Evolutionary conservation across 1,140 invertebrate genomes (phyloP), one percentile per base, ranked within the genome.

Genomic region (Mamestra configurata): DNA sequence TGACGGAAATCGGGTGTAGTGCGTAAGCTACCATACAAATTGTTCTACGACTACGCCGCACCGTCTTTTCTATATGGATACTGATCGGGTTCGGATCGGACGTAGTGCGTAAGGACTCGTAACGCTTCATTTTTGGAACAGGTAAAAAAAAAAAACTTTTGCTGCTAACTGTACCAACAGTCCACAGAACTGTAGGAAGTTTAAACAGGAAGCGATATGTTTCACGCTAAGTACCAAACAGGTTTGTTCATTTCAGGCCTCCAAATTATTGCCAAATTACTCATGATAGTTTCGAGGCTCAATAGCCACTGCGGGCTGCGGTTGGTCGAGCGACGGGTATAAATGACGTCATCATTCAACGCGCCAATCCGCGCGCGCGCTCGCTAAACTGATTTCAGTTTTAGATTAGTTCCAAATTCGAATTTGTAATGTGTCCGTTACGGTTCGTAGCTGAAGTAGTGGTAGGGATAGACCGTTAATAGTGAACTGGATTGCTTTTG

Each of bases 301-400:
- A 49, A 13, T 22, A 49, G 40, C 40, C 40, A 27, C 66, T 46
- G 53, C 66, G 71, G 71, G 81, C 78, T 85, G 88, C 77, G 88
- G 87, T 88, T 87, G 87, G 85, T 83, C 82, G 81, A 83, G 75
- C 79, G 88, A 88, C 83, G 80, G 78, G 72, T 88, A 89, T 89
- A 89, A 86, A 91, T 89, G 88, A 89, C 87, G 87, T 89, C 89
- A 91, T 89, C 87, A 79, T 81, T 89, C 86, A 89, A 76, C 85
- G 49, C 81, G 83, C 89, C 89, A 90, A 90, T 90, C 88, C 83
- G 82, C 79, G 71, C 68, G 79, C 77, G 84, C 82, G 71, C 68
- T 77, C 77, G 84, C 83, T 84, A 84, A 87, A 88, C 84, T 82
- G 88, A 88, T 90, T 89, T 87, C 82, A 90, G 86, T 89, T 89